Base-by-base conservation (phyloP, 2,113 vertebrate genomes). In the Argyrosomus japonicus region DNA sequence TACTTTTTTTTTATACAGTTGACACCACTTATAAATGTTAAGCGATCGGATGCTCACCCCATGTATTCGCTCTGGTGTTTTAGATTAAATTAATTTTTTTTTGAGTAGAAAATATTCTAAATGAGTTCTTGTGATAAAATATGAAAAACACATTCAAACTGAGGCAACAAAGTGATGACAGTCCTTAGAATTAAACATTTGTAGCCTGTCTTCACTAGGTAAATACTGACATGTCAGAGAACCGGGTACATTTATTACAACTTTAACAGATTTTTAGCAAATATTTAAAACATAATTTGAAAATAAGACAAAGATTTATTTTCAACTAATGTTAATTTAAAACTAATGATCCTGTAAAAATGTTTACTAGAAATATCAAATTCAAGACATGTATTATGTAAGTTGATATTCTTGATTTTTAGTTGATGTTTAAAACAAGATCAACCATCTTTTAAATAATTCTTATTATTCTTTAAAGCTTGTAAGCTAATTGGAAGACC, bases 41-140 rank as follows among this genome's bases (percentile, higher is more conserved):
- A 19, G 8, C 15, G 3, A 65, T 29, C 1, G 0, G 3, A 27
- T 1, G 2, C 23, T 58, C 10, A 27, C 14, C 5, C 8, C 1
- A 8, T 61, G 32, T 19, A 9, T 57, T 36, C 10, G 5, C 48
- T 56, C 36, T 7, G 6, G 12, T 70, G 2, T 12, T 68, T 47
- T 23, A 17, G 14, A 54, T 47, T 13, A 14, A 25, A 9, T 58
- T 40, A 0, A n/a, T 12, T 51, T 32, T 18, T 36, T 36, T 36
- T 36, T 36, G 7, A 27, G n/a, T 1, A 43, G 1, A 40, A 82
- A 74, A 57, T 40, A 36, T 25, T 54, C 0, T 0, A 10, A 74
- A 1, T 50, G 10, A 27, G 27, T 25, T 18, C 2, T 56, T 56
- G 2, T 40, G 36, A 32, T 71, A n/a, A 76, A 72, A 68, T 25